Evolutionary conservation across 2,888 invertebrate genomes (phyloP), one percentile per base, ranked within the genome.

Genomic region (Lasiommata megera): DNA sequence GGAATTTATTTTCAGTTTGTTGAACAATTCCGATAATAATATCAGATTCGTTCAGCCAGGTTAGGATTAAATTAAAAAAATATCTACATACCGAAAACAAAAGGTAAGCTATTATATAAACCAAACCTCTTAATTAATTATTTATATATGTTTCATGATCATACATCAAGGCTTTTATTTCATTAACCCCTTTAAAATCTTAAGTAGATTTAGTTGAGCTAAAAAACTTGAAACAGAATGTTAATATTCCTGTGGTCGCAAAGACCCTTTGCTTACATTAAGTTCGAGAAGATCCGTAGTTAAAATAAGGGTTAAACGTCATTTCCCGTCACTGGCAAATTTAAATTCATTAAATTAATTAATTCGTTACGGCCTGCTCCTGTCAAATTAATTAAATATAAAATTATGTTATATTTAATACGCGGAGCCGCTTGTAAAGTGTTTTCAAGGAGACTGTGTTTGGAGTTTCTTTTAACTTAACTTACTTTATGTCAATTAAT

Each of bases 291-390:
- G 40, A 59, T 60, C 59, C 59, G 47, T 60, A 56, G 36, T 48
- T 48, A 36, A 37, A 48, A 7, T 36, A 8, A 46, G 38, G 54
- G 54, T 54, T 54, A 38, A 34, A 46, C 31, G 38, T 54, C 37
- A 54, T 44, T 46, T 28, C 37, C 18, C 57, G 61, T 55, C 51
- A 54, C 55, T 31, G 47, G 52, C 47, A 58, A 61, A 61, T 58
- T 61, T 52, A 61, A 51, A 58, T 61, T 61, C 58, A 58, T 61
- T 61, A 61, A 58, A 55, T 58, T 61, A 61, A 61, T 61, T 61
- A 61, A 61, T 58, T 61, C 52, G 55, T 58, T 55, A 55, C 58
- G 55, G 23, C 48, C 43, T 36, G 37, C 36, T 51, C 34, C 52
- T 55, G 54, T 52, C 55, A 61, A 58, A 61, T 61, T 61, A 52